Conservation (phyloP, 2,888 invertebrate species). For the Amaurobius ferox region DNA sequence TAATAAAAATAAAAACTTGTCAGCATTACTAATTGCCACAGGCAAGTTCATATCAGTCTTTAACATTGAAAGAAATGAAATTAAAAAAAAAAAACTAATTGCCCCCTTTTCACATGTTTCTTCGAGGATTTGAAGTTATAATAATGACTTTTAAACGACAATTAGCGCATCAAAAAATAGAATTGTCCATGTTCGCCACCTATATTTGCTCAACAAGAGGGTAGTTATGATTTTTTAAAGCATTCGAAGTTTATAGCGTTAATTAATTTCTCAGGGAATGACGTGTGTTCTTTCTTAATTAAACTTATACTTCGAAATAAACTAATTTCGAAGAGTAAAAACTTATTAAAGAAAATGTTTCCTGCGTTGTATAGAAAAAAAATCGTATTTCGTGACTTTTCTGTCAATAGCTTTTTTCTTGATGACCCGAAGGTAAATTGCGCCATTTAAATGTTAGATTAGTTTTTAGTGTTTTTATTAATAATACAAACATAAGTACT, state of each 20-base stretch:
- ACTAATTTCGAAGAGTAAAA: constrained; percentile 19
- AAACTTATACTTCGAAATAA: constrained; percentile 25
- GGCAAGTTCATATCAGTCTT: too few relatives aligned
- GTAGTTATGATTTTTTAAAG: constrained; percentile 35
- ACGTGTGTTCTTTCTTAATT: constrained; percentile 34
- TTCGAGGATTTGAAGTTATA: constrained; percentile 16
- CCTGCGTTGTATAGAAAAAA: neutral
- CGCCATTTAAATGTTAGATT: too few relatives aligned
- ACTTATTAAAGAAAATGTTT: neutral
- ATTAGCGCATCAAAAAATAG: constrained; percentile 12
- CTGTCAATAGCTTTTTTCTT: neutral
- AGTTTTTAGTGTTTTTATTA: too few relatives aligned
- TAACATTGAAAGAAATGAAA: neutral
- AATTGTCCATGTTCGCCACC: neutral
- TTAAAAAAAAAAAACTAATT: constrained; percentile 20
- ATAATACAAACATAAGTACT: too few relatives aligned
- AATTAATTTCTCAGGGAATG: constrained; percentile 58
- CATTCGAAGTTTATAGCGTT: constrained; percentile 35
- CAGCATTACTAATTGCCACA: too few relatives aligned
- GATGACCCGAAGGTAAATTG: neutral
- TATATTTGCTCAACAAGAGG: neutral
- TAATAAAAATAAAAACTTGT: too few relatives aligned
- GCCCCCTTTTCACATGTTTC: neutral
- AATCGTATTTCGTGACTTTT: neutral
- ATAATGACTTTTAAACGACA: constrained; percentile 27